Evolutionary conservation across 2,888 invertebrate genomes (phyloP).

Genomic region (Agonopterix subpropinquella): DNA sequence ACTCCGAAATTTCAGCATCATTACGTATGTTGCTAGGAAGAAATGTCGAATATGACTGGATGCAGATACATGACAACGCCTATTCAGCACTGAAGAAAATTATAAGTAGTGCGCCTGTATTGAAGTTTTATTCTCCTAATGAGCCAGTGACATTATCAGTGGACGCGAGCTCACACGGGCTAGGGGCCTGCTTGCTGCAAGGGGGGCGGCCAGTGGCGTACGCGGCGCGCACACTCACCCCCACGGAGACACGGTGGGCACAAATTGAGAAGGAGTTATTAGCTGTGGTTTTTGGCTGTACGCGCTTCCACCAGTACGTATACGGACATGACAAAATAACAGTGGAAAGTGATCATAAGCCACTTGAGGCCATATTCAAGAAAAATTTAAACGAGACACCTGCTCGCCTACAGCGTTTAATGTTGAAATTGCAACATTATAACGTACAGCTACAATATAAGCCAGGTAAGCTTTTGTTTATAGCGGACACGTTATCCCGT

Average conservation of each 20-base stretch:
- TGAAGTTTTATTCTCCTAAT: constrained; percentile 4
- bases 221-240: too few relatives aligned
- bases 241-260: too few relatives aligned
- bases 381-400: constrained; percentile 9
- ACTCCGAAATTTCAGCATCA: constrained; percentile 4
- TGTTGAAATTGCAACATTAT: background rate
- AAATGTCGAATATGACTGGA: constrained; percentile 6
- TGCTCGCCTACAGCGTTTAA: background rate
- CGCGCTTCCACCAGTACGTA: constrained; percentile 10
- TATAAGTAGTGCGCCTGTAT: constrained; percentile 6
- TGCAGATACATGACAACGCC: background rate
- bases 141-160: constrained; percentile 9
- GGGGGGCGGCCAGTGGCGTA: constrained; percentile 9
- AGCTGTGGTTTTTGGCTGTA: constrained; percentile 9
- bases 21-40: constrained; percentile 4
- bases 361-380: constrained; percentile 25
- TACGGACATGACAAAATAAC: constrained; percentile 11
- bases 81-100: constrained; percentile 1
- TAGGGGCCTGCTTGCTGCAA: constrained; percentile 10
- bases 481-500: constrained; percentile 29
- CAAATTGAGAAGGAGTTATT: constrained; percentile 9
- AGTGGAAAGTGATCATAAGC: constrained; percentile 12
- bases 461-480: constrained; percentile 23
- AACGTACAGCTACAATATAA: background rate
- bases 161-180: constrained; percentile 2